phyloP scores from a whole-genome alignment of 2,888 invertebrate genomes.

The Amphipyra tragopoginis region DNA sequence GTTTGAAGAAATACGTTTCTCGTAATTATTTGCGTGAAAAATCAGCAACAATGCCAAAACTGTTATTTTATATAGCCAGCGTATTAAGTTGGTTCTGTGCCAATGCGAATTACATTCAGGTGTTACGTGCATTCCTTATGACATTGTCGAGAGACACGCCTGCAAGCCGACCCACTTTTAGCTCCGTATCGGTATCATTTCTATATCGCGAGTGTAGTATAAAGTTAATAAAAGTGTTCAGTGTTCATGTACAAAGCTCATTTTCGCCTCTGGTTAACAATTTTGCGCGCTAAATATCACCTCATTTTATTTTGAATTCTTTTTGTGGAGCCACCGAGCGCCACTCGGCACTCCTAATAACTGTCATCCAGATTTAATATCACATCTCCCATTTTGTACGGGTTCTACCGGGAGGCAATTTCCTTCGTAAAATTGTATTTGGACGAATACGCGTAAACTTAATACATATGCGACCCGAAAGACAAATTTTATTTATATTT shows the following conservation, averaged over 20 bases:
- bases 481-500: conserved; percentile 86
- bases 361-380: conserved; percentile 89
- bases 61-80: conserved; percentile 37
- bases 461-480: conserved; percentile 84
- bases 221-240: conserved; percentile 47
- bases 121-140: conserved; percentile 53
- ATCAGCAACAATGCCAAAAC: conserved; percentile 44
- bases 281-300: conserved; percentile 73
- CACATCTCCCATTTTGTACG: conserved; percentile 85
- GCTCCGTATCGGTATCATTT: conserved; percentile 31
- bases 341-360: conserved; percentile 82
- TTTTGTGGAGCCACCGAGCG: conserved; percentile 71
- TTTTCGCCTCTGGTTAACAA: conserved; percentile 67
- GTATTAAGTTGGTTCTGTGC: conserved; percentile 65
- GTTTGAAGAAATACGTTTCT: conserved; percentile 16
- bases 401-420: conserved; percentile 83
- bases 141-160: conserved; percentile 46
- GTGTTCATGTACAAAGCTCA: conserved; percentile 51
- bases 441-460: conserved; percentile 84
- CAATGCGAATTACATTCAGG: conserved; percentile 68
- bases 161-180: conserved; percentile 38
- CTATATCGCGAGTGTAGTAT: conserved; percentile 5
- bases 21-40: conserved; percentile 37
- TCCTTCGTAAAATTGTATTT: conserved; percentile 88
- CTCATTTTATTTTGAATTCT: conserved; percentile 74